Percentiles rank a stretch among this genome's conserved stretches.
These are phyloP conservation scores for Malurus elegans DNA, from an alignment of 2,113 vertebrate species.

Conservation along the genomic window DNA sequence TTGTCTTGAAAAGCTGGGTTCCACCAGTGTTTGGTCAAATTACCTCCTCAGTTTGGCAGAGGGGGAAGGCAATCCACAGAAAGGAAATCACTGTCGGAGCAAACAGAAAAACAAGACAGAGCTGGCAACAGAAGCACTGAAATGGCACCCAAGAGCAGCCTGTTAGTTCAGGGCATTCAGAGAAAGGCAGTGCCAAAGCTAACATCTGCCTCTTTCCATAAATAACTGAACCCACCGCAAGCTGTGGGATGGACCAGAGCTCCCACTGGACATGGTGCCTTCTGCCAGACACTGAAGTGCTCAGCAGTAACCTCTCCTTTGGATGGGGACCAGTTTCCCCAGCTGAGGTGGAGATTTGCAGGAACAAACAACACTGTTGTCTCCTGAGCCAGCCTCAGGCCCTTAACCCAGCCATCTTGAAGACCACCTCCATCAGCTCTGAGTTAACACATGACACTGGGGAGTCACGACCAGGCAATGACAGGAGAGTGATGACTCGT, in stretches of 20 bases:
- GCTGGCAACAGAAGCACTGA: not conserved
- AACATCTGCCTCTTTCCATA: not conserved
- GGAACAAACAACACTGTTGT: not conserved
- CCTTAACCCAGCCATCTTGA: not conserved
- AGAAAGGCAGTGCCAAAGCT: not conserved
- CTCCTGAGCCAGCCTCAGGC: not conserved
- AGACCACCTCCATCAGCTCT: not conserved
- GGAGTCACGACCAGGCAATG: not conserved
- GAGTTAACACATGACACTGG: not conserved
- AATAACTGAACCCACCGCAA: not conserved
- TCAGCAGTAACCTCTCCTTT: not conserved
- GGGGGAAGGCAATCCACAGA: fast-evolving
- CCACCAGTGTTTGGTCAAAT: not conserved
- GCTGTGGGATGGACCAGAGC: not conserved
- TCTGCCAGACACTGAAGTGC: not conserved
- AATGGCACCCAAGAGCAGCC: not conserved
- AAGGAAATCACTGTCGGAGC: not conserved
- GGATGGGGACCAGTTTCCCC: not conserved
- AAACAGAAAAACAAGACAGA: not conserved
- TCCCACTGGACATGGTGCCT: not conserved
- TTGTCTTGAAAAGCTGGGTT: not conserved
- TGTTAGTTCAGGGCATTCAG: not conserved
- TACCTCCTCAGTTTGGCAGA: not conserved
- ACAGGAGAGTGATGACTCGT: not conserved
- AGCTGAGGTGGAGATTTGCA: not conserved